phyloP scores from a whole-genome alignment of 2,797 vertebrate species.

The Ammospiza maritima region DNA sequence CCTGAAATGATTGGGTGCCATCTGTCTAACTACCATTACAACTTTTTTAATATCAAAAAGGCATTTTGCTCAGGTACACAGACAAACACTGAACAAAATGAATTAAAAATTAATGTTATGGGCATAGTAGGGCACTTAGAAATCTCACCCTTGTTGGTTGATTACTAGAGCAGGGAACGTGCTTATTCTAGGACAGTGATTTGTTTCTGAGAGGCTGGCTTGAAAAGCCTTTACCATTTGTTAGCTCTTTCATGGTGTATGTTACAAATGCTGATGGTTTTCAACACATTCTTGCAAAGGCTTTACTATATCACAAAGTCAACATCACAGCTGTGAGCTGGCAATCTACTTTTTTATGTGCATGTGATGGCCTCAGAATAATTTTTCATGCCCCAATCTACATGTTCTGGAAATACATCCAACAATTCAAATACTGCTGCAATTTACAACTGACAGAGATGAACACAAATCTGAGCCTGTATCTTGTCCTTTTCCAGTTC shows the following conservation, averaged over 20 bases:
- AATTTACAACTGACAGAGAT: neutral
- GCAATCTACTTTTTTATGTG: neutral
- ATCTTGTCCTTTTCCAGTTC: neutral
- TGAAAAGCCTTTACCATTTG: neutral
- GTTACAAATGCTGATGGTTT: neutral
- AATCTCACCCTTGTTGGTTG: neutral
- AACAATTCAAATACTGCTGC: neutral
- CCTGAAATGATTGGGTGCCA: slow-evolving; percentile 50
- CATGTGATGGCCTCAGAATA: neutral
- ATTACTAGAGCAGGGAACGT: neutral
- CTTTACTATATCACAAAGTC: neutral
- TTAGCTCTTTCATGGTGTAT: neutral
- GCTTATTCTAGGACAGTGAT: neutral
- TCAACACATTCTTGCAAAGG: neutral
- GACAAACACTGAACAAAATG: neutral
- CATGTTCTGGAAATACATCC: neutral
- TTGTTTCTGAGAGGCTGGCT: neutral
- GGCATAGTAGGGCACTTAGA: neutral
- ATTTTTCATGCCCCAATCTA: accelerated
- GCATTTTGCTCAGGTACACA: slow-evolving; percentile 42
- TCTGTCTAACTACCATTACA: slow-evolving; percentile 41
- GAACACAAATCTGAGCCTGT: neutral
- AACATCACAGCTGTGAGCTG: neutral
- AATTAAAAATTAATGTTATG: slow-evolving; percentile 27
- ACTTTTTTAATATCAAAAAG: slow-evolving; percentile 40